A percentile compares a stretch with the other conserved stretches of the same genome.
phyloP scores from a whole-genome alignment of 2,797 vertebrate genomes.

The Clangula hyemalis region DNA sequence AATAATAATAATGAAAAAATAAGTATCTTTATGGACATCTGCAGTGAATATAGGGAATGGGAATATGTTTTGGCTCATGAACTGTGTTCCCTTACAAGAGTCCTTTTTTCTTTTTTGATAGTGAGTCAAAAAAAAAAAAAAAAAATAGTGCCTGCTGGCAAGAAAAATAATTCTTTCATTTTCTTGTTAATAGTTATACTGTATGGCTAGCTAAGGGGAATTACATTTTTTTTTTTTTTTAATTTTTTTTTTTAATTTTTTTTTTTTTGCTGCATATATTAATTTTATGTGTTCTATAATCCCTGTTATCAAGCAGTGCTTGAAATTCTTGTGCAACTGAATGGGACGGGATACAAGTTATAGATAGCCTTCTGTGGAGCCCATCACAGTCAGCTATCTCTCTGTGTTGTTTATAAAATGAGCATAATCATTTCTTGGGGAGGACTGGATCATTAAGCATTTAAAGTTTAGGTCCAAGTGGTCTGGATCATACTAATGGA shows the following conservation, averaged over 20 bases:
- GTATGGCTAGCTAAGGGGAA: background rate
- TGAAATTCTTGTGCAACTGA: background rate
- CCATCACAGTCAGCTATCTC: background rate
- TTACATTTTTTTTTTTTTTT: background rate
- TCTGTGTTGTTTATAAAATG: background rate
- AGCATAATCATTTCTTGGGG: background rate
- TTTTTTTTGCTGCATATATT: background rate
- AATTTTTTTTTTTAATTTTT: background rate
- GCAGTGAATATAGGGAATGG: background rate
- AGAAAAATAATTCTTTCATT: background rate
- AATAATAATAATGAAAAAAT: background rate
- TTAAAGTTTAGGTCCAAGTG: background rate
- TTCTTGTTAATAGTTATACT: background rate
- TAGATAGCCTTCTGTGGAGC: background rate
- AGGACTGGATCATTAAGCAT: background rate
- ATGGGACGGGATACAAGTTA: background rate
- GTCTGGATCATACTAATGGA: background rate
- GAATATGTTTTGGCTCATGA: background rate
- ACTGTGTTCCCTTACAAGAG: background rate
- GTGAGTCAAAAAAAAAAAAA: background rate
- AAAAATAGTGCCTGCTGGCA: background rate
- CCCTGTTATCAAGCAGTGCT: background rate
- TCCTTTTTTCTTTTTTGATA: background rate
- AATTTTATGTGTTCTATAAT: background rate
- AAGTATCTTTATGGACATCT: background rate